These are phyloP conservation scores for Drosophila vallismaia DNA, from an alignment of 2,888 invertebrate genomes.

Conservation along the genomic window DNA sequence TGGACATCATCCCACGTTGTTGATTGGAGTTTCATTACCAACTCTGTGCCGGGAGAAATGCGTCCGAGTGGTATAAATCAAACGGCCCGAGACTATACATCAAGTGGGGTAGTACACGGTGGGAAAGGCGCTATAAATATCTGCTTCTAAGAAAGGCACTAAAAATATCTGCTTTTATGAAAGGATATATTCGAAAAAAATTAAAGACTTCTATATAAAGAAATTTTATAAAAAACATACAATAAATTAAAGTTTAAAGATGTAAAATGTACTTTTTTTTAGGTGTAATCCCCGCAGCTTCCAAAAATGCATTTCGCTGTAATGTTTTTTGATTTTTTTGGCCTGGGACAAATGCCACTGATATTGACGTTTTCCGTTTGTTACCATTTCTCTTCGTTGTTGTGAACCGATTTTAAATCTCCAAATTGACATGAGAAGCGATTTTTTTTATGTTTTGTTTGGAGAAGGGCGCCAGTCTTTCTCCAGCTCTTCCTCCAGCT, in stretches of 20 bases:
- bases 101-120: constrained; percentile 60
- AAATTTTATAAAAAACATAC: no score
- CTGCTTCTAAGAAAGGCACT: no score
- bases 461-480: constrained; percentile 37
- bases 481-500: neutral
- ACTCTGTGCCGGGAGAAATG: constrained; percentile 52
- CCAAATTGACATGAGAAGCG: constrained; percentile 74
- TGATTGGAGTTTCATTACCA: constrained; percentile 76
- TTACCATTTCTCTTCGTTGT: constrained; percentile 25
- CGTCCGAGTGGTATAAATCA: constrained; percentile 70
- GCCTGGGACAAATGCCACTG: constrained; percentile 70
- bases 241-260: no score
- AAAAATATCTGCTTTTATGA: no score
- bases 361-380: constrained; percentile 72
- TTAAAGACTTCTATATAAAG: no score
- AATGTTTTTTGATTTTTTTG: constrained; percentile 57
- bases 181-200: no score
- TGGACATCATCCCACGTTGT: constrained; percentile 39
- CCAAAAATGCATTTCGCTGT: constrained; percentile 62
- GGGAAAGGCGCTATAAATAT: neutral
- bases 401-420: constrained; percentile 56
- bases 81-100: constrained; percentile 72
- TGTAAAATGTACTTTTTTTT: neutral
- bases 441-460: constrained; percentile 52
- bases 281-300: neutral